Conservation (phyloP, 2,113 vertebrate species). For the Limnothrissa miodon region DNA sequence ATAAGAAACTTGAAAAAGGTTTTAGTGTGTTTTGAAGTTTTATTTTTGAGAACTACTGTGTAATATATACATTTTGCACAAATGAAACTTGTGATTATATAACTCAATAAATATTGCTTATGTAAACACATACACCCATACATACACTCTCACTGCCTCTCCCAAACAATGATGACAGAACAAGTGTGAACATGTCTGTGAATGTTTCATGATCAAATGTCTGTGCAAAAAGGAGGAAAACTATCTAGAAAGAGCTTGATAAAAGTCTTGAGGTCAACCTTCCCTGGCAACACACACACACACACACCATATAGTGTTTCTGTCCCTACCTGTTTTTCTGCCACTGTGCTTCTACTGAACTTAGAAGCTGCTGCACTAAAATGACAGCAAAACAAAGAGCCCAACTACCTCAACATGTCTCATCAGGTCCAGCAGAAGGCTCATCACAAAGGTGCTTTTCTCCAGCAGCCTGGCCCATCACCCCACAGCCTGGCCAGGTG, state of each 20-base stretch:
- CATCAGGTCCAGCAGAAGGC: slow-evolving; percentile 8
- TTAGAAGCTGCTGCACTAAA: neutral
- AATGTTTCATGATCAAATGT: neutral
- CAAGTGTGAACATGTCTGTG: slow-evolving; percentile 24
- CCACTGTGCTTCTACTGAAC: neutral
- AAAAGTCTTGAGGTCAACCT: neutral
- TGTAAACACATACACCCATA: neutral
- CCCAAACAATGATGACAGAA: neutral
- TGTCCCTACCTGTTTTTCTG: neutral
- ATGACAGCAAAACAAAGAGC: slow-evolving; percentile 16
- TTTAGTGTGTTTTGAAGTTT: neutral
- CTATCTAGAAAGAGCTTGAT: neutral
- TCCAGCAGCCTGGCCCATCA: neutral
- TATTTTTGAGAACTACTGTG: neutral
- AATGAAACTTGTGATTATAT: neutral
- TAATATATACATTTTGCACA: neutral
- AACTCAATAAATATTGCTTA: slow-evolving; percentile 5
- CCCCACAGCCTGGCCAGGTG: neutral
- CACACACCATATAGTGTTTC: neutral
- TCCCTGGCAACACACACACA: neutral
- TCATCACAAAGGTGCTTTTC: slow-evolving; percentile 21
- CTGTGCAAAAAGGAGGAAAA: neutral
- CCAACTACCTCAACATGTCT: slow-evolving; percentile 17
- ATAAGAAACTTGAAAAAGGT: slow-evolving; percentile 22
- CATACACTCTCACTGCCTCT: neutral